Evolutionary conservation across 2,888 invertebrate species (phyloP), one percentile per base, ranked within the genome.

Genomic region (Drosophila setosimentum): DNA sequence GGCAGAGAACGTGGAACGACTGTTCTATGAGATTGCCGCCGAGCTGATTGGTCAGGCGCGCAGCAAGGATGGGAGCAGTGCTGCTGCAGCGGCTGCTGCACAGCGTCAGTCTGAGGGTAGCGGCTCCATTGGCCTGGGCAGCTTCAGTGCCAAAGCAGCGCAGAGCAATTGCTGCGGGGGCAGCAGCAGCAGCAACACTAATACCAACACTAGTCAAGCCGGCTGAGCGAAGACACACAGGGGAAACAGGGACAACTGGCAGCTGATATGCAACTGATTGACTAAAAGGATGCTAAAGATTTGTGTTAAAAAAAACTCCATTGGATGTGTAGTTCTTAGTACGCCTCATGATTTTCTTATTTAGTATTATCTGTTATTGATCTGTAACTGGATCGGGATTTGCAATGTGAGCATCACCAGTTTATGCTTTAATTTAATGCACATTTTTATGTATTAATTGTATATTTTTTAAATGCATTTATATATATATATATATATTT

Each of bases 21-120:
- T 99, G 70, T 99, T 99, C 93, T 97, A 98, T 95, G 98, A 99
- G 94, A 99, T 99, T 87, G 99, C 99, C 76, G 97, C 96, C 76
- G 98, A 97, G 93, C 94, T 98, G 60, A 97, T 97, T 95, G 97
- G 97, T 95, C 97, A 97, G 95, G 97, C 97, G n/a, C 95, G 96
- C 93, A 96, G 96, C 94, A 97, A 97, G 94, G 97, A 92, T 50
- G 78, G 89, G 13, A 78, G 65, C 57, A 76, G 76, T 68, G 80
- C 89, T 50, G 85, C 86, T 45, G 85, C 86, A 8, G 84, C 87
- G 13, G 85, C 83, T 13, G 87, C 89, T 32, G 77, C 83, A 8
- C 83, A 89, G 54, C 84, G 86, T 27, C 87, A 87, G 42, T 68
- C 89, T 16, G 84, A 85, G 29, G 75, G 71, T 33, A 75, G 73